These are phyloP conservation scores for Ligdia adustata DNA, from an alignment of 2,888 invertebrate genomes.

Conservation along the genomic window DNA sequence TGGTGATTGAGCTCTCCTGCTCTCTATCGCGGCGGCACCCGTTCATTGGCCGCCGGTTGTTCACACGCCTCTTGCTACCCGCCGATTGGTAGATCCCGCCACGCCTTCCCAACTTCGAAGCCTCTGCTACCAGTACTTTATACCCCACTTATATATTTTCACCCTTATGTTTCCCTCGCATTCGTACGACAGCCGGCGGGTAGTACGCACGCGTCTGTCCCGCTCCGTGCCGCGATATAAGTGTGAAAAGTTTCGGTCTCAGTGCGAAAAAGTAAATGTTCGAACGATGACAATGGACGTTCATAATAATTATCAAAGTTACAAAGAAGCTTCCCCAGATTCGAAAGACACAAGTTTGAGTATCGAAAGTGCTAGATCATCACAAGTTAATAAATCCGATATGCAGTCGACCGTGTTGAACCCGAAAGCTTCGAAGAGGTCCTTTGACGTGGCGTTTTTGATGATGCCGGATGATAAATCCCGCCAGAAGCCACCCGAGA, in stretches of 20 bases:
- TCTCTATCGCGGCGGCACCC: constrained; percentile 58
- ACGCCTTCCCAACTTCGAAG: constrained; percentile 71
- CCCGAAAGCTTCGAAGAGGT: constrained; percentile 86
- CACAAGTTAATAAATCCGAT: constrained; percentile 65
- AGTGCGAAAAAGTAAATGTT: constrained; percentile 69
- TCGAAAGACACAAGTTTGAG: constrained; percentile 72
- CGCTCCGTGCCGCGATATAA: constrained; percentile 66
- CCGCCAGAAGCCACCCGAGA: constrained; percentile 85
- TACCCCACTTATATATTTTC: constrained; percentile 82
- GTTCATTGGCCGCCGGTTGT: constrained; percentile 65
- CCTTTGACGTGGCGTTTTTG: constrained; percentile 95
- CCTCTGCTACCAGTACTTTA: constrained; percentile 76
- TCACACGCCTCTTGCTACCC: constrained; percentile 67
- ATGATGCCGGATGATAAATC: constrained; percentile 94
- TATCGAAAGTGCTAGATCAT: constrained; percentile 79
- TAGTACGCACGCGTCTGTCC: constrained; percentile 73
- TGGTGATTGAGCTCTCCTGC: constrained; percentile 81
- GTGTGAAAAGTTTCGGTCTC: constrained; percentile 73
- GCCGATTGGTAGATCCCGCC: constrained; percentile 66
- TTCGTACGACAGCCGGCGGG: constrained; percentile 70
- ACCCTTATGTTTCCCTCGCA: constrained; percentile 78
- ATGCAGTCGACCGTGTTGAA: constrained; percentile 66
- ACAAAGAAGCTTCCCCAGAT: constrained; percentile 77
- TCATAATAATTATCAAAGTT: constrained; percentile 79
- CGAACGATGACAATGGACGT: constrained; percentile 89